These are phyloP conservation scores for Centrocercus urophasianus DNA, from an alignment of 2,113 vertebrate species.

Conservation along the genomic window DNA sequence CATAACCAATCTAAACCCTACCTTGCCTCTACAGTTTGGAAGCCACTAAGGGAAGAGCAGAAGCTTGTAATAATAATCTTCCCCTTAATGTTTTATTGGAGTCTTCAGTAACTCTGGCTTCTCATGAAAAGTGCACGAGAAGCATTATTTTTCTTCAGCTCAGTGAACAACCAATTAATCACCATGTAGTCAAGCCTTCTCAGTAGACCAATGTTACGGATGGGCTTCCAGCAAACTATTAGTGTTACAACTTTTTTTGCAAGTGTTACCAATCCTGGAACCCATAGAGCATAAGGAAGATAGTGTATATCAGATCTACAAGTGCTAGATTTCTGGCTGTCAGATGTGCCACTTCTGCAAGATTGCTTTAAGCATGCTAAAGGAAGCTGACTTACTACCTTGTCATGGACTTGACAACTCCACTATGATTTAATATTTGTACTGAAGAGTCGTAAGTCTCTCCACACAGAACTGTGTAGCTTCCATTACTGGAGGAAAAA, in stretches of 20 bases:
- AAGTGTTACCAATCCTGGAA: background rate
- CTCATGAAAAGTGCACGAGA: background rate
- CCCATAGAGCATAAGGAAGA: background rate
- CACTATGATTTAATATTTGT: background rate
- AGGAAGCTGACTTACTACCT: background rate
- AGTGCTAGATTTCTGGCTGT: background rate
- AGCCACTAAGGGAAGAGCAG: background rate
- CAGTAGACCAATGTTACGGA: background rate
- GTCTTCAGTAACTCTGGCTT: background rate
- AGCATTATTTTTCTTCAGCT: background rate
- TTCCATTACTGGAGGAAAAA: background rate
- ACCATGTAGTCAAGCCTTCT: background rate
- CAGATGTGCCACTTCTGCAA: background rate
- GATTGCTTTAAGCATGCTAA: background rate
- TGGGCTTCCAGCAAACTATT: background rate
- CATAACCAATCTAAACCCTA: background rate
- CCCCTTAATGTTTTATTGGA: background rate
- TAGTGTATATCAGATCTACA: background rate
- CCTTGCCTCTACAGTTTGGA: background rate
- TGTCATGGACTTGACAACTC: background rate
- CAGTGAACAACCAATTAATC: background rate
- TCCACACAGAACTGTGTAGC: background rate
- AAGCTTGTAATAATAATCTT: background rate
- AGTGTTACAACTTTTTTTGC: background rate
- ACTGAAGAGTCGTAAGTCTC: background rate